Evolutionary conservation across 1,140 invertebrate genomes (phyloP).

Genomic region (Temnothorax curvispinosus): DNA sequence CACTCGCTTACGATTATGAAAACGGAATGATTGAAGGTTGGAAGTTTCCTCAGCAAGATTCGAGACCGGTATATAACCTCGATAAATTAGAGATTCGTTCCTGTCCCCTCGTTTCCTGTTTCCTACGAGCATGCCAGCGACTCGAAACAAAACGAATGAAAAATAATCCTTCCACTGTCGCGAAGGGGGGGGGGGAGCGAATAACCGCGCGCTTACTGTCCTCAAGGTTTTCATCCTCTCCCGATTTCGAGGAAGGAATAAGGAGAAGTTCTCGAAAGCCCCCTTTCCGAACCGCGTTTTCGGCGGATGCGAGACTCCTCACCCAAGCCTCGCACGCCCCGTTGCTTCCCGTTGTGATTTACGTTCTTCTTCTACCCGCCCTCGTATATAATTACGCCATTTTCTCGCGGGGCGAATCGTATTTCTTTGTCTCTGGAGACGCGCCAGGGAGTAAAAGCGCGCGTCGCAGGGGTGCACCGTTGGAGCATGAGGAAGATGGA

Average conservation of each 20-base stretch:
- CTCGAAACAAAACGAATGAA: conserved; percentile 11
- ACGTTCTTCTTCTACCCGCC: conserved; percentile 61
- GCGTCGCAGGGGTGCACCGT: conserved; percentile 62
- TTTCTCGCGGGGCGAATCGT: conserved; percentile 72
- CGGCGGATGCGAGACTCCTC: conserved; percentile 24
- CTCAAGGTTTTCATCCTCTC: conserved; percentile 2
- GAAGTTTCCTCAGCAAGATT: neutral
- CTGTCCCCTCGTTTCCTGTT: conserved; percentile 26
- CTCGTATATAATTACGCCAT: conserved; percentile 75
- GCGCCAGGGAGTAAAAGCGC: conserved; percentile 72
- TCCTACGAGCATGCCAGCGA: neutral
- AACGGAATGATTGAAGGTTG: neutral
- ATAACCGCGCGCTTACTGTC: conserved; percentile 9
- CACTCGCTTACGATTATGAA: conserved; percentile 31
- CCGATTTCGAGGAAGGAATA: neutral
- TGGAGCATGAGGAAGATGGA: conserved; percentile 56
- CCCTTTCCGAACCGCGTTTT: conserved; percentile 17
- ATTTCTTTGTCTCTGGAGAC: conserved; percentile 75
- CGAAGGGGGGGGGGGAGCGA: neutral
- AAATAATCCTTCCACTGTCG: neutral
- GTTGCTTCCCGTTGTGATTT: conserved; percentile 68
- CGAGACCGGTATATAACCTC: neutral
- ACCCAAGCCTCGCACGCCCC: conserved; percentile 16
- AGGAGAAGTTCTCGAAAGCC: neutral
- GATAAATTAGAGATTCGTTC: conserved; percentile 10